Percentiles rank a stretch among this genome's conserved stretches.
These are phyloP conservation scores for Crotalus helleri DNA, from an alignment of 2,113 vertebrate species.

Conservation along the genomic window DNA sequence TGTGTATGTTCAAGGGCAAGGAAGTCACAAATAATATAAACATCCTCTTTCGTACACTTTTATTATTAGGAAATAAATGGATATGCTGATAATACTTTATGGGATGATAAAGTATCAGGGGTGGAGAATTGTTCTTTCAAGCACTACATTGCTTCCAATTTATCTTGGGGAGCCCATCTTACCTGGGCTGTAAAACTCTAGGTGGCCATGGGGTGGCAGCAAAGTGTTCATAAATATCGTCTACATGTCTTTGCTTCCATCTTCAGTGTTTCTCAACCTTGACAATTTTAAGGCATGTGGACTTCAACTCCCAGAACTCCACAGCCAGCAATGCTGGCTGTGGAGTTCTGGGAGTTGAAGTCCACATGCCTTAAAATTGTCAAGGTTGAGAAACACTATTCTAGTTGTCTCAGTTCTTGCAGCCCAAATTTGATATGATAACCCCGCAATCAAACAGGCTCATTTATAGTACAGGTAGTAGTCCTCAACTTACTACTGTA, in stretches of 20 bases:
- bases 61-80: not conserved
- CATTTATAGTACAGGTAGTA: not conserved
- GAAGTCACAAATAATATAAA: not conserved
- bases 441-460: not conserved
- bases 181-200: not conserved
- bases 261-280: no score
- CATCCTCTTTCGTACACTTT: not conserved
- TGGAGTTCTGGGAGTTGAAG: no score
- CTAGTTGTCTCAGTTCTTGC: not conserved
- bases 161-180: not conserved
- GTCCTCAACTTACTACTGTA: not conserved
- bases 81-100: not conserved
- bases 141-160: not conserved
- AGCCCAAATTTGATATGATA: not conserved
- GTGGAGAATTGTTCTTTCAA: not conserved
- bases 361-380: no score
- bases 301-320: no score
- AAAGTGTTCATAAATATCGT: not conserved
- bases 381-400: no score
- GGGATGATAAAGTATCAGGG: not conserved
- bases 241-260: not conserved
- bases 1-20: accelerated
- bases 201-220: not conserved
- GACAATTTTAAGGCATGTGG: no score
- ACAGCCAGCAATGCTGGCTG: no score